Conservation (phyloP, 2,797 vertebrate species). For the Sebastes steindachneri region DNA sequence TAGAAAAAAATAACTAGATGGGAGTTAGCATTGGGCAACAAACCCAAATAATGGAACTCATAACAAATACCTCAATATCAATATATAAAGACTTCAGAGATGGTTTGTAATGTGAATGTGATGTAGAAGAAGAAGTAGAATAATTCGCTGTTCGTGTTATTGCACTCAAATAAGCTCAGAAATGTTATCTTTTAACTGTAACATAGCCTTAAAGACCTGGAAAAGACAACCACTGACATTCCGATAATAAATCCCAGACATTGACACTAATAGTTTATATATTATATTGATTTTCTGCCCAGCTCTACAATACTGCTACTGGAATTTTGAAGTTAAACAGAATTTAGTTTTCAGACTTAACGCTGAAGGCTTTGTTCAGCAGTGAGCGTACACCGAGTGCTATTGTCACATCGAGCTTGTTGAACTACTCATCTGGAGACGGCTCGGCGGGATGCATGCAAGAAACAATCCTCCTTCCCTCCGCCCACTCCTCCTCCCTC, state of each 20-base stretch:
- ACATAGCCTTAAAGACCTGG: not conserved
- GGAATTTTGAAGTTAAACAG: constrained; percentile 7
- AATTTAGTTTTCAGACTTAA: not conserved
- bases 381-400: not conserved
- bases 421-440: constrained; percentile 38
- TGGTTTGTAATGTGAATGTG: too few relatives aligned
- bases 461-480: not conserved
- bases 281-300: not conserved
- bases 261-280: not conserved
- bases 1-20: too few relatives aligned
- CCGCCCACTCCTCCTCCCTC: not conserved
- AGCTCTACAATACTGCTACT: not conserved
- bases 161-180: not conserved
- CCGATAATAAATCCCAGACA: not conserved
- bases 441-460: constrained; percentile 9
- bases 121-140: not conserved
- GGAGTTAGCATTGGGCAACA: too few relatives aligned
- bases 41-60: not conserved
- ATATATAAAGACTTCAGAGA: not conserved
- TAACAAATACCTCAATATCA: not conserved
- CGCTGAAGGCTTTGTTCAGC: constrained; percentile 9
- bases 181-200: not conserved
- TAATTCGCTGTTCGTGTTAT: fast-evolving
- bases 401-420: constrained; percentile 48
- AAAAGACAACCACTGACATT: not conserved